phyloP scores from a whole-genome alignment of 1,140 invertebrate species.

The Bradynema listronoti region DNA sequence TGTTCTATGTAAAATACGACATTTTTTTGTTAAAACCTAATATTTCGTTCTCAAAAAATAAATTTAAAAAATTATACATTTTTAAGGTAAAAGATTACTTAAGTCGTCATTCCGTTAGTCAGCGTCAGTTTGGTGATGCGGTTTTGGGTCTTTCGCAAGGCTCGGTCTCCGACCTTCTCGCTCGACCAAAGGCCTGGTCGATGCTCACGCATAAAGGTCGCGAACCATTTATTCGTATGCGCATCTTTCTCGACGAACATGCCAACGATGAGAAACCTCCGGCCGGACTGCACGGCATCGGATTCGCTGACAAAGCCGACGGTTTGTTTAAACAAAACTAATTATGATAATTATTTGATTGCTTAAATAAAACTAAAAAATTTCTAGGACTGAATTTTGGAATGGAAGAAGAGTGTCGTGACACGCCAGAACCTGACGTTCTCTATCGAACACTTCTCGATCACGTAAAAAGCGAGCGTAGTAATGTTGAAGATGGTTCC shows the following conservation, averaged over 20 bases:
- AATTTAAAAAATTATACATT: not conserved
- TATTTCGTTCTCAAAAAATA: no score
- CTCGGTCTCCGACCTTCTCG: conserved; percentile 85
- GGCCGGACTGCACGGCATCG: not conserved
- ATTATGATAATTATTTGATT: conserved; percentile 1
- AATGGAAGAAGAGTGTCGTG: no score
- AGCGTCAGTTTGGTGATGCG: conserved; percentile 91
- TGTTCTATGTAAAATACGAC: no score
- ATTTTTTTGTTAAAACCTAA: no score
- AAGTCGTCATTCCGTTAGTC: conserved; percentile 95
- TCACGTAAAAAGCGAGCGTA: no score
- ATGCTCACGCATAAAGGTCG: conserved; percentile 92
- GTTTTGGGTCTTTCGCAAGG: conserved; percentile 89
- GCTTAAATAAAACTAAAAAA: no score
- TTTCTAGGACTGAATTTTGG: no score
- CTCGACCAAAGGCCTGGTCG: conserved; percentile 90
- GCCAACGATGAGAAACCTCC: conserved; percentile 9
- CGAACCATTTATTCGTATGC: conserved; percentile 94
- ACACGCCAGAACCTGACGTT: no score
- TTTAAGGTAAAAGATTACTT: conserved; percentile 79
- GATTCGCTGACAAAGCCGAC: conserved; percentile 11
- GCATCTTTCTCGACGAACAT: conserved; percentile 87
- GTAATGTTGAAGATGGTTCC: no score
- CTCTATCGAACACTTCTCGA: no score
- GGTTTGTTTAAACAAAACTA: not conserved